Evolutionary conservation across 2,113 vertebrate genomes (phyloP), one percentile per base, ranked within the genome.

Genomic region (Callionymus lyra): DNA sequence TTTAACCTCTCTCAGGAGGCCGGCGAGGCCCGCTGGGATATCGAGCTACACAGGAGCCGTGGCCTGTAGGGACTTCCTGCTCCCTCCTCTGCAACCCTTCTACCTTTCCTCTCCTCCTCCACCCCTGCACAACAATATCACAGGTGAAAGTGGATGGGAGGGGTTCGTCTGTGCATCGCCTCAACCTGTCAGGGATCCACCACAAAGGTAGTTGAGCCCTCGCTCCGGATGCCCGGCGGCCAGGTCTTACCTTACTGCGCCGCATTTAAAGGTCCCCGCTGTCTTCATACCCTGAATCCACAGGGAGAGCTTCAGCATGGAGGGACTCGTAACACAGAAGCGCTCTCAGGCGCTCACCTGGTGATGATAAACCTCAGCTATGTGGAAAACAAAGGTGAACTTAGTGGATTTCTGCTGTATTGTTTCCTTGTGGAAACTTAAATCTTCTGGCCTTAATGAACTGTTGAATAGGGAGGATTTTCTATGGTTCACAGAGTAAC

Each of bases 121-220:
- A 50, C 65, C 65, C 56, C 63, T 65, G 65, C 58, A 70, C 62
- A 64, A 80, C 77, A 74, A 79, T 79, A 72, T 71, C 63, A 44
- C 68, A 80, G 80, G 82, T 79, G 80, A 82, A 83, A 82, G 81
- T 82, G 72, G 76, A 78, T 66, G 74, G 76, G 69, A 70, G 71
- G 67, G 72, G 59, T 50, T 57, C 45, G 56, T 47, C 46, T 60
- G 63, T 56, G 61, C 69, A 64, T 79, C 68, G 68, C 53, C 73
- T 60, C 69, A 55, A 74, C 73, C 72, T 79, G 77, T 82, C 76
- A 76, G 59, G 56, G 72, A 76, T 76, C 61, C 56, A 67, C 71
- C 71, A 70, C 76, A 81, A 80, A 76, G 54, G 44, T 67, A 68
- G 68, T 45, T 61, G 77, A 79, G 72, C 74, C 59, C 50, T 63